These are phyloP conservation scores for Aegotheles bennettii DNA, from an alignment of 2,113 vertebrate species.

Conservation along the genomic window DNA sequence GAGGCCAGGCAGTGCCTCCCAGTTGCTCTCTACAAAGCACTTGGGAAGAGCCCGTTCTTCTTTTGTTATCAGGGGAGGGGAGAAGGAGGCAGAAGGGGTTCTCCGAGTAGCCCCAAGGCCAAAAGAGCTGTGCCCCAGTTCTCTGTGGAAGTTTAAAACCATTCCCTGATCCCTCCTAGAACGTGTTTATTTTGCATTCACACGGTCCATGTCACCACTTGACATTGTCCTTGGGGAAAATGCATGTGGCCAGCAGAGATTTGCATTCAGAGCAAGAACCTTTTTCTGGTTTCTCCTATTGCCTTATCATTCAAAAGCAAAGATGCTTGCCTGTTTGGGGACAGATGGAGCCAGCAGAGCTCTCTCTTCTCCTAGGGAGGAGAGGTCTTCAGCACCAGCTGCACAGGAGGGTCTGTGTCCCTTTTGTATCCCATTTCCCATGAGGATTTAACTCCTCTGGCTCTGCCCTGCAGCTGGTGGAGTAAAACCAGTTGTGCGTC, in stretches of 20 bases:
- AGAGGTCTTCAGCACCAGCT: background rate
- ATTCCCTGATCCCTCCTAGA: background rate
- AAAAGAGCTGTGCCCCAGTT: background rate
- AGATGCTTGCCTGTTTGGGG: background rate
- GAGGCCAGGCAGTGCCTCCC: background rate
- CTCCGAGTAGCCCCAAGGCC: background rate
- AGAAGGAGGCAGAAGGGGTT: background rate
- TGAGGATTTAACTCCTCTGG: background rate
- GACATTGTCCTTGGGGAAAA: background rate
- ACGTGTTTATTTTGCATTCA: background rate
- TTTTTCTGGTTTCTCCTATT: background rate
- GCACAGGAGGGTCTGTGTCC: background rate
- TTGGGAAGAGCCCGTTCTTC: background rate
- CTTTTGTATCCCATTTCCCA: fast-evolving
- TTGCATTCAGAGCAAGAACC: background rate
- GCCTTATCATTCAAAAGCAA: background rate
- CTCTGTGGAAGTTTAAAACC: background rate
- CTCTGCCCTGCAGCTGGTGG: background rate
- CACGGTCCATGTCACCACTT: fast-evolving
- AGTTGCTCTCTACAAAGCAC: background rate
- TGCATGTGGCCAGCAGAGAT: background rate
- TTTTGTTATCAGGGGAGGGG: background rate
- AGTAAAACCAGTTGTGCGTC: background rate
- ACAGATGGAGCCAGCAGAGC: background rate
- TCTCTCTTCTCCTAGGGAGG: background rate